Base-by-base conservation (phyloP, 2,113 vertebrate species). In the Apodemus sylvaticus region DNA sequence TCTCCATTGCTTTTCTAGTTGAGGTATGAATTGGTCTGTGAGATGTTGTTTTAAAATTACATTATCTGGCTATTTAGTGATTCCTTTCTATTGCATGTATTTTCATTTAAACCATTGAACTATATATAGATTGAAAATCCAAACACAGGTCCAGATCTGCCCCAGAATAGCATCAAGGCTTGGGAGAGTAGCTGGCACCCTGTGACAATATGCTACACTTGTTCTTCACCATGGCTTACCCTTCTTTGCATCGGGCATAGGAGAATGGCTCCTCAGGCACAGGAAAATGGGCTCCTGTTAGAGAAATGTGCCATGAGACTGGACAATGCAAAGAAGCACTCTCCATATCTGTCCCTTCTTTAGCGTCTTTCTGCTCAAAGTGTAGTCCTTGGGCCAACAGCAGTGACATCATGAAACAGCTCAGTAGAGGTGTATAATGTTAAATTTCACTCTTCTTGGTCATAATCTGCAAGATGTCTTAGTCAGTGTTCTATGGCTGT, bases 81-180 rank as follows among this genome's bases (percentile, higher is more conserved):
- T 76, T 90, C 86, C 83, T 91, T 62, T 58, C 86, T 36, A 24
- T 77, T 82, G 82, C 55, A 22, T 70, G 87, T 96, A 29, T 96
- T 96, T 94, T 96, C 82, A 93, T 39, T 90, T 55, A 89, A 94
- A 94, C 71, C 7, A 5, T 16, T 76, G n/a, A 83, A 68, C 31
- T 53, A 6, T 86, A 24, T 51, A n/a, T 66, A 45, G 42, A 86
- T 26, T 34, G 45, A 45, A 45, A 83, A 60, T 81, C 76, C 68
- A 86, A 89, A 53, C 26, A 34, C 62, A 55, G 66, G 53, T 76
- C 51, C 22, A 39, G 26, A 42, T 93, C 31, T 70, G 39, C 42
- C 53, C 11, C n/a, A 71, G 24, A 86, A 17, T 22, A 81, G 12
- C 3, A 17, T 2, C 0, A 2, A 83, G 29, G 87, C 19, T 24